Evolutionary conservation across 2,113 vertebrate species (phyloP).

Genomic region (Podarcis muralis): DNA sequence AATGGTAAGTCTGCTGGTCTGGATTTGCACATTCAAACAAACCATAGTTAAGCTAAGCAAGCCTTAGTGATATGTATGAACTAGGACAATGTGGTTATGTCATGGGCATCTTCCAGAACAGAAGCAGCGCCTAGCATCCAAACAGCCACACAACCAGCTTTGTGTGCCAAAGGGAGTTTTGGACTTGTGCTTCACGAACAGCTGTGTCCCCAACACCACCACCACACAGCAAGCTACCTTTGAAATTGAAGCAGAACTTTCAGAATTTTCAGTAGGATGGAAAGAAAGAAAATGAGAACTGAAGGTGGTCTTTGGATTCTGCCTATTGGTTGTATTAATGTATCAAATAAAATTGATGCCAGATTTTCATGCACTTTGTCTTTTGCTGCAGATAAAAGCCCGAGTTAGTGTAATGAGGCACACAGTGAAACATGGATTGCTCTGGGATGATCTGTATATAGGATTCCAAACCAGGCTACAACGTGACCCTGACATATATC

Average conservation of each 20-base stretch:
- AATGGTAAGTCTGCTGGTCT: no score
- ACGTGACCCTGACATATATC: slow-evolving; percentile 81
- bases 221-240: background rate
- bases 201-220: background rate
- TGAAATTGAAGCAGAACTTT: background rate
- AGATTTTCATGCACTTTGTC: background rate
- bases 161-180: background rate
- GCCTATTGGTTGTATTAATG: background rate
- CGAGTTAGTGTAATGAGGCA: slow-evolving; percentile 78
- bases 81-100: background rate
- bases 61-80: background rate
- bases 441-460: slow-evolving; percentile 86
- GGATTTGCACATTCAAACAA: no score
- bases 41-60: no score
- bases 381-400: slow-evolving; percentile 73
- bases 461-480: slow-evolving; percentile 82
- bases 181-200: background rate
- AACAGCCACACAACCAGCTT: background rate
- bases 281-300: background rate
- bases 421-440: slow-evolving; percentile 74
- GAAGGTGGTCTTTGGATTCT: background rate
- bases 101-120: background rate
- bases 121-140: background rate
- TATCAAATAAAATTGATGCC: background rate
- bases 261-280: background rate